Conservation (phyloP, 2,888 invertebrate species). For the Hecatera dysodea region DNA sequence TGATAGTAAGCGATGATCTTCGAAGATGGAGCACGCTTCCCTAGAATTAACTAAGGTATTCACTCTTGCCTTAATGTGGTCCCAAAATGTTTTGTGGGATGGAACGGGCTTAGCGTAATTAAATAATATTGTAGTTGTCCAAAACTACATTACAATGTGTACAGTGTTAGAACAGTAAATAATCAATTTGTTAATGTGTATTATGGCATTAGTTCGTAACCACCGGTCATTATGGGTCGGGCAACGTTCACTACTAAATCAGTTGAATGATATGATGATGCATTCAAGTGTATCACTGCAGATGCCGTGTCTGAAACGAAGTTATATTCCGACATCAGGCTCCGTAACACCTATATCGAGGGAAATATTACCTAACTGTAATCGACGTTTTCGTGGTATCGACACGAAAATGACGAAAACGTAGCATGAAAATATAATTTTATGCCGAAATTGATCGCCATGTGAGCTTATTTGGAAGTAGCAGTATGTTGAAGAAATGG, state of each 20-base stretch:
- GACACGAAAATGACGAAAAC: conserved; percentile 1
- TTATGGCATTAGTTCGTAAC: conserved; percentile 12
- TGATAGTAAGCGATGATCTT: no score
- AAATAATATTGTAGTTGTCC: no score
- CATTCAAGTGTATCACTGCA: conserved; percentile 22
- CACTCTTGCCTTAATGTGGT: no score
- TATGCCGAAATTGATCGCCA: conserved; percentile 6
- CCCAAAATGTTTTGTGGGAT: no score
- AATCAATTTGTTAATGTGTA: conserved; percentile 25
- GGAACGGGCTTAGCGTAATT: no score
- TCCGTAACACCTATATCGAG: background rate
- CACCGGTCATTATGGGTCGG: conserved; percentile 16
- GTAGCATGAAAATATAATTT: conserved; percentile 21
- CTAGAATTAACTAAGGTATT: no score
- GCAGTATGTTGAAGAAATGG: background rate
- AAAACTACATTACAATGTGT: conserved; percentile 14
- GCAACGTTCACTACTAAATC: conserved; percentile 18
- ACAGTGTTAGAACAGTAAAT: conserved; percentile 8
- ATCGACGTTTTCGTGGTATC: conserved; percentile 8
- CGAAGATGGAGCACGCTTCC: no score
- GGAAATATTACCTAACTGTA: background rate
- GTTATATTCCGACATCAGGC: conserved; percentile 31
- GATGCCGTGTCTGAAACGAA: conserved; percentile 20
- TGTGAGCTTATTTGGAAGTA: conserved; percentile 5
- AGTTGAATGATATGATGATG: conserved; percentile 13